Base-by-base conservation (phyloP, 2,888 invertebrate genomes). In the Serripes groenlandicus region DNA sequence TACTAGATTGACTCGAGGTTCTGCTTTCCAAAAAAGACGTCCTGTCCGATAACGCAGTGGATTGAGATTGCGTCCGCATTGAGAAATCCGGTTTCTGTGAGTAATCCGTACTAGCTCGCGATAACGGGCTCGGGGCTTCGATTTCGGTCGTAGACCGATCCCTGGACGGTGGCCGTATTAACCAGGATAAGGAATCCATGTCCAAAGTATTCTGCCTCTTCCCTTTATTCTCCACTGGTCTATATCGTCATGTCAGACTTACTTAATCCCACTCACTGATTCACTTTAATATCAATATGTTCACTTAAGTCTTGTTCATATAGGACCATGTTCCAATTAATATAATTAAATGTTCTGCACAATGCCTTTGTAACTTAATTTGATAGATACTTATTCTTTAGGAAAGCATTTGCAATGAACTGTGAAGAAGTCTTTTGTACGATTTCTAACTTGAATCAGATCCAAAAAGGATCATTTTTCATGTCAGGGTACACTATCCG, bases 1-100 rank as follows among this genome's bases (percentile, higher is more conserved):
- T 42, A 28, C 66, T 75, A 21, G 42, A 32, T 23, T 28, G 54
- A 2, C 70, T 76, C 15, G 75, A 69, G 7, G 69, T 71, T 52
- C 32, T 23, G n/a, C 26, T 35, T 0, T 15, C 23, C 11, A 54
- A 32, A 26, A 26, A 56, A 5, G 42, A 60, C 28, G 75, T 56
- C 2, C 54, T 72, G 21, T 35, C 35, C 1, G 66, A 28, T 23
- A n/a, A 28, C 23, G 75, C 32, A 7, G 56, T 28, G 30, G 77
- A 42, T 32, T 30, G 32, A 3, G 69, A 54, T 37, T 32, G 60
- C 15, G 30, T 30, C 30, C 30, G 21, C 3, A 64, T 28, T 3
- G 34, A 23, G 72, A 75, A 71, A 35, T 80, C 72, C 7, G 80
- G 80, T 62, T 80, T 78, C 58, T 84, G 84, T 23, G 73, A 77